Base-by-base conservation (phyloP, 2,797 vertebrate genomes). In the Phoeniculus purpureus region DNA sequence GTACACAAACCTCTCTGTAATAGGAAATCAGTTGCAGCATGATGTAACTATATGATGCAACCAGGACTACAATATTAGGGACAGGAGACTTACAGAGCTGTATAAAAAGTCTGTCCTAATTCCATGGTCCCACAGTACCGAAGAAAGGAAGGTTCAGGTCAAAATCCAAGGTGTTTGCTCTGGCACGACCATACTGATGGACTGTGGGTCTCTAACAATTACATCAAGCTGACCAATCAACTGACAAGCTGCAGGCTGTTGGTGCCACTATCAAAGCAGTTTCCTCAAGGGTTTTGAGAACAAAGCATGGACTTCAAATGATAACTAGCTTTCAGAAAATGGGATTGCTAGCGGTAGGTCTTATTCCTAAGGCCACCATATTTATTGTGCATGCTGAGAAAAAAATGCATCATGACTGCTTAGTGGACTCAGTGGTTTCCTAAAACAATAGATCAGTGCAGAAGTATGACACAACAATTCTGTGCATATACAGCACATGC, bases 401-500 rank as follows among this genome's bases (percentile, higher is more conserved):
- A 91, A 94, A 92, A 91, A 93, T 51, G 65, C 32, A 75, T 65
- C 7, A 0, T 81, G 70, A 62, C 62, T 83, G n/a, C 52, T 87
- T 52, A 62, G 56, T 4, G 7, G 93, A 91, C 13, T 10, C 55
- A 75, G 87, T 52, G 85, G 80, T 95, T 95, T 93, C 55, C 80
- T 73, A 66, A 91, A 70, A 91, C 93, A 94, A 96, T 94, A 92
- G 93, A 92, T 83, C 61, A 83, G 37, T 81, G 48, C 48, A 87
- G 66, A 89, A 87, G 48, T 65, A 85, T 87, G 82, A 73, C 87
- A 85, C 55, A 87, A 85, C 61, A 81, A 43, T 65, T 78, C 76
- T 85, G 82, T 81, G 45, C 52, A 68, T 83, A 87, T 20, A 81
- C 61, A 75, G 76, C 79, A 89, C 59, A 92, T 89, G 76, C 31